A percentile compares a stretch with the other conserved stretches of the same genome.
These are phyloP conservation scores for Larimichthys polyactis DNA, from an alignment of 2,113 vertebrate genomes.

Conservation along the genomic window DNA sequence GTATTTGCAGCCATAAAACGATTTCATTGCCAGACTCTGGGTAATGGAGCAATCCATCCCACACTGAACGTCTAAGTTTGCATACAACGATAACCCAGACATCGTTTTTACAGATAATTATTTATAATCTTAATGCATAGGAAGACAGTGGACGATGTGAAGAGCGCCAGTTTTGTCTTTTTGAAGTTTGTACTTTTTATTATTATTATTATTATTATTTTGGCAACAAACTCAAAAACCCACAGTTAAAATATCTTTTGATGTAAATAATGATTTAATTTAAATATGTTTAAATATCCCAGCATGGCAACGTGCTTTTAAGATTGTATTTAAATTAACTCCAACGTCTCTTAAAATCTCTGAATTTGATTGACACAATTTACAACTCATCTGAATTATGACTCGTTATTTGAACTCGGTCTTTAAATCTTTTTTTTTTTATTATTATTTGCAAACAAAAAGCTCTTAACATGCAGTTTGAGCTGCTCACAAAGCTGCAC, in stretches of 20 bases:
- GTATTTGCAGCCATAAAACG: constrained; percentile 56
- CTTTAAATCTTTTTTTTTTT: background rate
- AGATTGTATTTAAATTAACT: background rate
- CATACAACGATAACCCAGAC: constrained; percentile 54
- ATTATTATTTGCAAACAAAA: constrained; percentile 6
- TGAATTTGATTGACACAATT: background rate
- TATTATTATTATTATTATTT: background rate
- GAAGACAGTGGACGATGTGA: background rate
- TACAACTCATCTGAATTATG: background rate
- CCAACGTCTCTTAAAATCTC: background rate
- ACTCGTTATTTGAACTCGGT: background rate
- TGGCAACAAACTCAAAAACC: background rate
- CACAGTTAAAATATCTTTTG: background rate
- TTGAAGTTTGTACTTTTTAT: background rate
- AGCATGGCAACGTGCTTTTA: background rate
- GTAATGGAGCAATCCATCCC: constrained; percentile 67
- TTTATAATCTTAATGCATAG: constrained; percentile 19
- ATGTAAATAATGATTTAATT: background rate
- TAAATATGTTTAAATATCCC: background rate
- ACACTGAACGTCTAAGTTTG: constrained; percentile 57
- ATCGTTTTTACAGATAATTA: constrained; percentile 28
- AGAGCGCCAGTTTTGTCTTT: background rate
- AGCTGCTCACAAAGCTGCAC: background rate
- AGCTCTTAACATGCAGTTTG: background rate
- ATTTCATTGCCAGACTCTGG: constrained; percentile 51